A percentile compares a stretch with the other conserved stretches of the same genome.
phyloP scores from a whole-genome alignment of 1,140 invertebrate species.

The Brachionus rotundiformis region DNA sequence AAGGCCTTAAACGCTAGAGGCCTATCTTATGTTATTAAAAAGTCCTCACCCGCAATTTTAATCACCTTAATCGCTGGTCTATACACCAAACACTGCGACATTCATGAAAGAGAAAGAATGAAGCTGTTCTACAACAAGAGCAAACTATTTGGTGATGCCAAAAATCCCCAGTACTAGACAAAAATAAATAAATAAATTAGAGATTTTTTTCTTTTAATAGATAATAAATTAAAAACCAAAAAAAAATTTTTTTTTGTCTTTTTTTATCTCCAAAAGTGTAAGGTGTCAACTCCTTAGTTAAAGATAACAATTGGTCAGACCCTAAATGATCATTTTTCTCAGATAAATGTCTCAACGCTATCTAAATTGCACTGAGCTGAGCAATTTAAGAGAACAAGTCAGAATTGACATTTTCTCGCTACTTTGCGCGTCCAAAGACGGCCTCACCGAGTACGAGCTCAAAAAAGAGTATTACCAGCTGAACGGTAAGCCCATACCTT shows the following conservation, averaged over 20 bases:
- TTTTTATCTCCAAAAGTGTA: not conserved
- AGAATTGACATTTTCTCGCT: slow-evolving; percentile 25
- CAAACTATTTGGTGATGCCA: slow-evolving; percentile 29
- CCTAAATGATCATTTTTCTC: not conserved
- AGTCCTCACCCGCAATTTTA: not conserved
- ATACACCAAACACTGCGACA: slow-evolving; percentile 32
- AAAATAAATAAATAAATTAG: not conserved
- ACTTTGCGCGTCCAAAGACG: slow-evolving; percentile 25
- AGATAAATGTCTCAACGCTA: not conserved
- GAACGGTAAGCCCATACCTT: slow-evolving; percentile 9
- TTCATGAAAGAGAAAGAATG: slow-evolving; percentile 29
- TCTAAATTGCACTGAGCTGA: slow-evolving; percentile 15
- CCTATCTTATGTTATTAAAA: not conserved
- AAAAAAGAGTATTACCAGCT: slow-evolving; percentile 4
- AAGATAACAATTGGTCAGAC: not conserved
- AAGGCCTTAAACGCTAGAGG: not conserved
- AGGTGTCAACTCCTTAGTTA: slow-evolving; percentile 27
- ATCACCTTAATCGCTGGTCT: not conserved
- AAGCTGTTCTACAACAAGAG: slow-evolving; percentile 40
- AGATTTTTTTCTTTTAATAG: not conserved
- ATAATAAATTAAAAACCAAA: not conserved
- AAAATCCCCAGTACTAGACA: slow-evolving; percentile 37
- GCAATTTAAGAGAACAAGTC: slow-evolving; percentile 31
- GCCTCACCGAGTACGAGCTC: slow-evolving; percentile 34
- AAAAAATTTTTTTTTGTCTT: slow-evolving; percentile 32